Base-by-base conservation (phyloP, 2,888 invertebrate genomes). In the Parelbella ahira region DNA sequence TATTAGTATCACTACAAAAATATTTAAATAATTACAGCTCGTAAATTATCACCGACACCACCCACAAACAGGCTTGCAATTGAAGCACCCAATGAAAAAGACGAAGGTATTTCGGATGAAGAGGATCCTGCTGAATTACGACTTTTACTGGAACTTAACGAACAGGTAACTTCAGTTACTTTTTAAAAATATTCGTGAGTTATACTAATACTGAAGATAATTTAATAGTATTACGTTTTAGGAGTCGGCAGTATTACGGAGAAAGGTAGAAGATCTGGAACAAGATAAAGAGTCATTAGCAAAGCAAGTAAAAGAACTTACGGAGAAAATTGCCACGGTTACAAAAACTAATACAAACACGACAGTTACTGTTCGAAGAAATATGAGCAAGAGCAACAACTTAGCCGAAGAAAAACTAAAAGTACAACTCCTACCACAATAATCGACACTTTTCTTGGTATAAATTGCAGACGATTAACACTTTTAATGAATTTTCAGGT, bases 251-350 rank as follows among this genome's bases (percentile, higher is more conserved):
- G 93, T 95, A 45, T 81, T 97, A 48, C 90, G 94, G 24, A 90
- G 93, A 51, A 97, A 96, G 81, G 92, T 95, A 43, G 94, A 95
- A 70, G 94, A 94, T 56, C 79, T 95, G 51, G 96, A 97, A 79
- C 91, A 90, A 50, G 94, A 96, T 62, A 94, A 93, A 62, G 92
- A 93, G 45, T 90, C 90, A 29, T 75, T 92, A 6, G 93, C 91
- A 64, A 91, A 91, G 55, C 93, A 95, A 83, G 89, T 94, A 4
- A 92, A 92, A 56, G 94, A 95, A 51, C 79, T 96, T 13, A 91
- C 93, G 51, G 93, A 93, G 2, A 94, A 94, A 78, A 67, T 93
- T 12, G 83, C 89, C 27, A 75, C 74, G 10, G 86, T 73, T 30
- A 65, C 69, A 13, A 87, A 86, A 60, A 67, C 73, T 7, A 65